phyloP scores from a whole-genome alignment of 2,888 invertebrate genomes.

The Andrena fulva region DNA sequence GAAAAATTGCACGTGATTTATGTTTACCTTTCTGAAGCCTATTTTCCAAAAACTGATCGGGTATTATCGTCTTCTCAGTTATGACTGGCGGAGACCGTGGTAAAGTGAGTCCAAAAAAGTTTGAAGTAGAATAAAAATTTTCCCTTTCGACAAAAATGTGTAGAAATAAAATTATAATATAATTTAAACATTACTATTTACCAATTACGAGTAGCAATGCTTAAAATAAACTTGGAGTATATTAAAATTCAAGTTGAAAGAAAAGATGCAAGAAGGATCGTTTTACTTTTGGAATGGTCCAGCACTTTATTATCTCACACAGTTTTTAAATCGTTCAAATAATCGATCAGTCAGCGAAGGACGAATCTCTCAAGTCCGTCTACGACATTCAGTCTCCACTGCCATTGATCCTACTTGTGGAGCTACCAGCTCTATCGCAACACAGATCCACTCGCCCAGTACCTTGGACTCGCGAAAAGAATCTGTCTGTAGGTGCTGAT shows the following conservation, averaged over 20 bases:
- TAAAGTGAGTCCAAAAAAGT: neutral
- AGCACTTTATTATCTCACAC: no score
- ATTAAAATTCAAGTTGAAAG: no score
- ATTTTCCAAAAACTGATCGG: neutral
- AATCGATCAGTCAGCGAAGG: neutral
- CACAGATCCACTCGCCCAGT: neutral
- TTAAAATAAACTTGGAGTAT: no score
- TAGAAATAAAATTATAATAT: no score
- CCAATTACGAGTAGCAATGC: no score
- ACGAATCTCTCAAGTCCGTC: neutral
- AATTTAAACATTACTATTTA: no score
- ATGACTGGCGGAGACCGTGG: neutral
- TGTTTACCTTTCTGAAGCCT: neutral
- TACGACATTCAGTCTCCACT: constrained; percentile 8
- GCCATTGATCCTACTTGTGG: neutral
- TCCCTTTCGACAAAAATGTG: no score
- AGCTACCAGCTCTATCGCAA: neutral
- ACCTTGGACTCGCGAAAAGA: neutral
- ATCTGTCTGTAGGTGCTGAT: constrained; percentile 10
- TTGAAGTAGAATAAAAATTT: no score
- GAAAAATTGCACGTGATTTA: neutral
- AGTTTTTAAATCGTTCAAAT: neutral
- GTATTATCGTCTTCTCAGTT: neutral
- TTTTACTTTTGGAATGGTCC: no score
- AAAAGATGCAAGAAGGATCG: no score